Evolutionary conservation across 2,797 vertebrate genomes (phyloP).

Genomic region (Smutsia temminckii): DNA sequence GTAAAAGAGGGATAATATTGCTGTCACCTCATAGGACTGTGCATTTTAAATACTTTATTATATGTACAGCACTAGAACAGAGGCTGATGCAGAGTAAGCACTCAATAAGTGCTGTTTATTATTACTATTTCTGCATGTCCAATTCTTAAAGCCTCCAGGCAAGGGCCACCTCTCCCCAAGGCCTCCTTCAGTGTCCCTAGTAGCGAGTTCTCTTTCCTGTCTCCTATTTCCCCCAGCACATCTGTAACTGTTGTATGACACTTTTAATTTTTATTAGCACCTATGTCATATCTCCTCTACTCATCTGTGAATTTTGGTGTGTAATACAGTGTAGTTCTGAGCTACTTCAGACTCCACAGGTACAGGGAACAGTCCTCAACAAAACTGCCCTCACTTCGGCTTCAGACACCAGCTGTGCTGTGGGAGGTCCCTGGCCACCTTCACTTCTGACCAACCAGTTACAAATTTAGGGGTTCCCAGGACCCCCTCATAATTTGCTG

Average conservation of each 20-base stretch:
- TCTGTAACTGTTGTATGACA: neutral
- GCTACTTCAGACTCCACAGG: neutral
- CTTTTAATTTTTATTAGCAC: neutral
- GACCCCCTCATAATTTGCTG: neutral
- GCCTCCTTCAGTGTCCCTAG: neutral
- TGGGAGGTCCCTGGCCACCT: neutral
- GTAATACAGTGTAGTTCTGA: neutral
- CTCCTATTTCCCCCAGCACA: neutral
- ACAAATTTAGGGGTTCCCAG: neutral
- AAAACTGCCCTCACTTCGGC: neutral
- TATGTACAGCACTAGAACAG: neutral
- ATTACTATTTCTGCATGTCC: neutral
- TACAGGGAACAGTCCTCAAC: neutral
- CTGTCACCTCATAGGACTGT: neutral
- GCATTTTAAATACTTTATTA: neutral
- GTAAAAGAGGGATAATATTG: neutral
- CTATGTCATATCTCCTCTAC: neutral
- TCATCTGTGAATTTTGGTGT: neutral
- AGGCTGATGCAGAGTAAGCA: neutral
- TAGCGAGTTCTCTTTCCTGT: neutral
- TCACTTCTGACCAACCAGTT: neutral
- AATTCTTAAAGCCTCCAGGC: neutral
- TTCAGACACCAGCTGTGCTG: neutral
- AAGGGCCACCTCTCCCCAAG: neutral
- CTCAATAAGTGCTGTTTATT: neutral